phyloP scores from a whole-genome alignment of 2,113 vertebrate genomes.

The Semnornis frantzii region DNA sequence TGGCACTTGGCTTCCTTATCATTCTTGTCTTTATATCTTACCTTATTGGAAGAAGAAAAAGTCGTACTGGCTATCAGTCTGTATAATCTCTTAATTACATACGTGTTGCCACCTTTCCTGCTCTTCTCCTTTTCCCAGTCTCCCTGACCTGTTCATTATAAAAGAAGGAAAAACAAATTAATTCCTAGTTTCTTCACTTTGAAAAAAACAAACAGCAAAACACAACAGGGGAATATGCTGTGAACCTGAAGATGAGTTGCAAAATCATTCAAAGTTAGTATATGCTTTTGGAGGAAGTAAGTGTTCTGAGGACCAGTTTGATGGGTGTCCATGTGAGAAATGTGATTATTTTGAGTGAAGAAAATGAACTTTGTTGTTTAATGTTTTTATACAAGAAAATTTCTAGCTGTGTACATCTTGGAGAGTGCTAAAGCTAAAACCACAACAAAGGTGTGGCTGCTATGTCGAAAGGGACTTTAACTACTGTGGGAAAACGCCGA shows the following conservation, averaged over 20 bases:
- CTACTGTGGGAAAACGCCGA: neutral
- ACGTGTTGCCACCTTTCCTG: neutral
- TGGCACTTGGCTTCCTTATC: constrained; percentile 93
- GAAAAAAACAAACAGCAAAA: neutral
- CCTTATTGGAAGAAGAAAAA: constrained; percentile 94
- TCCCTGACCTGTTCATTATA: neutral
- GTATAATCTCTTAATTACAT: constrained; percentile 75
- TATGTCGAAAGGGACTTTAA: neutral
- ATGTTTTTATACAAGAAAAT: constrained; percentile 13
- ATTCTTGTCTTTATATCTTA: constrained; percentile 96
- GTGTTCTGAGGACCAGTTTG: neutral
- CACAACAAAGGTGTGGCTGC: neutral
- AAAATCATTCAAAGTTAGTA: constrained; percentile 8
- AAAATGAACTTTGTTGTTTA: neutral
- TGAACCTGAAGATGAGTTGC: neutral
- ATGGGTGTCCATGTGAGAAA: neutral
- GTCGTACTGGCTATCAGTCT: constrained; percentile 93
- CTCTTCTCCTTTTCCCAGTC: neutral
- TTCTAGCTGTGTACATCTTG: neutral
- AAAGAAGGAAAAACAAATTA: neutral
- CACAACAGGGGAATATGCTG: neutral
- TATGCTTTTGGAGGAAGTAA: constrained; percentile 35
- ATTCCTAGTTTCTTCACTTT: neutral
- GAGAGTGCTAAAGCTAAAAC: neutral
- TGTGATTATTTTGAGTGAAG: neutral